Evolutionary conservation across 2,113 vertebrate species (phyloP).

Genomic region (Alosa alosa): DNA sequence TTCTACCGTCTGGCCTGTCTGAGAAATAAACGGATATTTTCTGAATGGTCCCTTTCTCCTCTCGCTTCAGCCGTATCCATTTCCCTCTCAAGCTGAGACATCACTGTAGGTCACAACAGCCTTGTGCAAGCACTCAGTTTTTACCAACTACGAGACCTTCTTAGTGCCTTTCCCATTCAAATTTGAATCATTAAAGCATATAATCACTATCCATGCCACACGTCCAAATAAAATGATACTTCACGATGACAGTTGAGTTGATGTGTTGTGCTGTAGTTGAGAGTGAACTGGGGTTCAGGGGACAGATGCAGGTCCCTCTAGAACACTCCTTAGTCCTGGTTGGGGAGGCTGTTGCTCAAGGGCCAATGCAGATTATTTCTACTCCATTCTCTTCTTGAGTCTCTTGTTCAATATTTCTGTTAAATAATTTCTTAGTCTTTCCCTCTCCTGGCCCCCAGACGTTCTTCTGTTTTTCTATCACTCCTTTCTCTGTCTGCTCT

Average conservation of each 20-base stretch:
- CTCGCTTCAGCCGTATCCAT: background rate
- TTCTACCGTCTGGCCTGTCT: background rate
- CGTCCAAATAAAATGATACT: background rate
- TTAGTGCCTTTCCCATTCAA: background rate
- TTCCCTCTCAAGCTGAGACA: background rate
- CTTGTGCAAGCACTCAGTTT: background rate
- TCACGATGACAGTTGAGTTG: background rate
- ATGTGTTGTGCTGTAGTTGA: background rate
- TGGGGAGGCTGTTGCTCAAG: background rate
- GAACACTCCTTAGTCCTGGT: background rate
- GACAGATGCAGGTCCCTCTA: background rate
- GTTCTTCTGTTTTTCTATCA: background rate
- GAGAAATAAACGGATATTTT: background rate
- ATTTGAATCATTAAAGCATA: background rate
- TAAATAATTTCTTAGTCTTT: too few relatives aligned
- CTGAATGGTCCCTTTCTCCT: conserved; percentile 15
- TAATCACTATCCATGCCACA: background rate
- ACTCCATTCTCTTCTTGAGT: too few relatives aligned
- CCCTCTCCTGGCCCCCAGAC: background rate
- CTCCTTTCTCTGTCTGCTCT: background rate
- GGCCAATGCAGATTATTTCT: too few relatives aligned
- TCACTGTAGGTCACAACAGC: background rate
- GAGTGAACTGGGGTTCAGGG: too few relatives aligned
- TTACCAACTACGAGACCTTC: background rate
- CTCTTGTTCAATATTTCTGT: too few relatives aligned